phyloP scores from a whole-genome alignment of 1,140 invertebrate species.

The Eueides isabella region DNA sequence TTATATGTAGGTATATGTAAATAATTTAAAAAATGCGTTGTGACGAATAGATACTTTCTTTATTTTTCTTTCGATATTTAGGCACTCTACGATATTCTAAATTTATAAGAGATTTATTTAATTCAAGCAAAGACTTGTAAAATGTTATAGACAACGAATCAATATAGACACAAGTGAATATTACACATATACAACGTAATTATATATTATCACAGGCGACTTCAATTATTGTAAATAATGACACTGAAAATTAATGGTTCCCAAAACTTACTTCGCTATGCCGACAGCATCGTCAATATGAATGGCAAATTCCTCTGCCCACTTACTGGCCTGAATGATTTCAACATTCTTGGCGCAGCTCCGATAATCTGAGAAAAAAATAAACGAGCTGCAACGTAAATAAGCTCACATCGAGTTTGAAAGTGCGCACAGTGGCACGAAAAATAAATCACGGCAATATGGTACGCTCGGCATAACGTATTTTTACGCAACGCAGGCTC shows the following conservation, averaged over 20 bases:
- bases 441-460: slow-evolving; percentile 76
- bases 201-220: slow-evolving; percentile 12
- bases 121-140: neutral
- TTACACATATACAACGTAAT: neutral
- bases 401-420: slow-evolving; percentile 65
- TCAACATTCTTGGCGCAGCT: slow-evolving; percentile 80
- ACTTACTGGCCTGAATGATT: slow-evolving; percentile 81
- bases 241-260: slow-evolving; percentile 15
- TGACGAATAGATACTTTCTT: too few species aligned
- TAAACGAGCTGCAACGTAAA: slow-evolving; percentile 75
- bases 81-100: too few species aligned
- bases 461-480: slow-evolving; percentile 71
- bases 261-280: slow-evolving; percentile 50
- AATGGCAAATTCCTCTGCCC: slow-evolving; percentile 79
- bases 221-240: slow-evolving; percentile 14
- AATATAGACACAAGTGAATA: neutral
- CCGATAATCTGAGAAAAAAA: slow-evolving; percentile 79
- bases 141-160: neutral
- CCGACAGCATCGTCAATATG: slow-evolving; percentile 63
- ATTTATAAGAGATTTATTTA: neutral
- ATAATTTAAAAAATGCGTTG: too few species aligned
- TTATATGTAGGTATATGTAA: neutral
- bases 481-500: slow-evolving; percentile 77
- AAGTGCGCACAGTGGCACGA: slow-evolving; percentile 68
- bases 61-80: too few species aligned